Percentiles rank a stretch among this genome's conserved stretches.
Conservation (phyloP, 2,113 vertebrate species). For the Takifugu bimaculatus region DNA sequence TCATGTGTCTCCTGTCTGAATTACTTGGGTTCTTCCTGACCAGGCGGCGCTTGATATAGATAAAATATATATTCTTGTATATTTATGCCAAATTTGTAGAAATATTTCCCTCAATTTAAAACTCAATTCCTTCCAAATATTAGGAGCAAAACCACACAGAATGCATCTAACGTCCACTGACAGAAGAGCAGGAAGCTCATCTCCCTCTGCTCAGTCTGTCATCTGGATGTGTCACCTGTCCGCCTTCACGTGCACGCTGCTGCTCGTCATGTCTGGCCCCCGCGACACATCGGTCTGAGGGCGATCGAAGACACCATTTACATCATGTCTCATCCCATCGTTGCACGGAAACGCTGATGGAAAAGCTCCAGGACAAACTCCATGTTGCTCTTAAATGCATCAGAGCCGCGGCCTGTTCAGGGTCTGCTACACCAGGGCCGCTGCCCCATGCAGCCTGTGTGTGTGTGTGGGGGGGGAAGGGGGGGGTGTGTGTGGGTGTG, state of each 20-base stretch:
- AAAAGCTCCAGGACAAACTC: too few species aligned
- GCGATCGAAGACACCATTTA: slow-evolving; percentile 37
- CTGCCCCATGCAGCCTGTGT: too few species aligned
- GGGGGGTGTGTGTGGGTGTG: too few species aligned
- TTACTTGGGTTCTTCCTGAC: too few species aligned
- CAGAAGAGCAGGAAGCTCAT: slow-evolving; percentile 21
- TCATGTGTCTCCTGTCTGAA: too few species aligned
- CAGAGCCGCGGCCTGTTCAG: too few species aligned
- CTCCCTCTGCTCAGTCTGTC: slow-evolving; percentile 44
- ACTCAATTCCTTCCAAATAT: background rate
- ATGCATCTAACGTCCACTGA: background rate
- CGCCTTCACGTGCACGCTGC: slow-evolving; percentile 10
- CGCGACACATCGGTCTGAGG: slow-evolving; percentile 24
- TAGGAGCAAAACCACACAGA: background rate
- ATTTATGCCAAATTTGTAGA: background rate
- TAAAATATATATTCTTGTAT: too few species aligned
- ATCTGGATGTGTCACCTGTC: slow-evolving; percentile 46
- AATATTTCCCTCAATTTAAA: background rate
- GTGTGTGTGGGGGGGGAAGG: too few species aligned
- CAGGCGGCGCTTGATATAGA: too few species aligned
- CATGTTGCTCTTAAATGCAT: too few species aligned
- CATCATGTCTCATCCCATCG: slow-evolving; percentile 52
- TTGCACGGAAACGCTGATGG: too few species aligned
- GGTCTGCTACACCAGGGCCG: too few species aligned
- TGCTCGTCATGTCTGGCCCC: slow-evolving; percentile 38